These are phyloP conservation scores for Iguana delicatissima DNA, from an alignment of 2,797 vertebrate species.

Conservation along the genomic window DNA sequence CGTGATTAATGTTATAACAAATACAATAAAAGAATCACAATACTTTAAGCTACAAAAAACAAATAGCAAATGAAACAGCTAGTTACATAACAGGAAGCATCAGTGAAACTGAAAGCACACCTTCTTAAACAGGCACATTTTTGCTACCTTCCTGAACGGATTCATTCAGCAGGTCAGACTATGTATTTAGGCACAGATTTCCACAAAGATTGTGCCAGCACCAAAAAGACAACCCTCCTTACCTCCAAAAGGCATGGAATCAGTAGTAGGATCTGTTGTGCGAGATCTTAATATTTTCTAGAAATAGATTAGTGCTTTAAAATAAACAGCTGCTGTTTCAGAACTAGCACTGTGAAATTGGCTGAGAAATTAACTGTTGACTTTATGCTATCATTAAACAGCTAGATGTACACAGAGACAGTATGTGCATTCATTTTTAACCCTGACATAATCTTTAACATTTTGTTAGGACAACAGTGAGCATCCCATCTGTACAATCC, in stretches of 20 bases:
- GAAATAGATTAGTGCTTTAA: neutral
- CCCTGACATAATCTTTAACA: constrained; percentile 66
- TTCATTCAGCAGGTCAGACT: neutral
- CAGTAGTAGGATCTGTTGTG: neutral
- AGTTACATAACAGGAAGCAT: too few relatives aligned
- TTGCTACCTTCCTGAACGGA: neutral
- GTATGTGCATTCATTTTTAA: constrained; percentile 66
- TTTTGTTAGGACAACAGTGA: constrained; percentile 70
- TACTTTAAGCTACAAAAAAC: neutral
- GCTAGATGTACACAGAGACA: constrained; percentile 50
- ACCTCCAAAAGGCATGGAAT: neutral
- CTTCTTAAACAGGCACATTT: neutral
- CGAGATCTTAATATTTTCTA: neutral
- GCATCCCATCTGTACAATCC: constrained; percentile 75
- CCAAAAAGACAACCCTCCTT: neutral
- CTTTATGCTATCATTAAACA: neutral
- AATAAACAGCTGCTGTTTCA: neutral
- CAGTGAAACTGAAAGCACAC: neutral
- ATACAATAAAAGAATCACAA: neutral
- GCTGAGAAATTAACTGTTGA: neutral
- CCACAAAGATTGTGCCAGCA: neutral
- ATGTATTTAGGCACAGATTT: neutral
- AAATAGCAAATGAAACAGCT: neutral
- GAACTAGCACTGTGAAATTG: neutral
- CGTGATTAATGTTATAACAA: neutral